Base-by-base conservation (phyloP, 2,113 vertebrate species). In the Misgurnus anguillicaudatus region DNA sequence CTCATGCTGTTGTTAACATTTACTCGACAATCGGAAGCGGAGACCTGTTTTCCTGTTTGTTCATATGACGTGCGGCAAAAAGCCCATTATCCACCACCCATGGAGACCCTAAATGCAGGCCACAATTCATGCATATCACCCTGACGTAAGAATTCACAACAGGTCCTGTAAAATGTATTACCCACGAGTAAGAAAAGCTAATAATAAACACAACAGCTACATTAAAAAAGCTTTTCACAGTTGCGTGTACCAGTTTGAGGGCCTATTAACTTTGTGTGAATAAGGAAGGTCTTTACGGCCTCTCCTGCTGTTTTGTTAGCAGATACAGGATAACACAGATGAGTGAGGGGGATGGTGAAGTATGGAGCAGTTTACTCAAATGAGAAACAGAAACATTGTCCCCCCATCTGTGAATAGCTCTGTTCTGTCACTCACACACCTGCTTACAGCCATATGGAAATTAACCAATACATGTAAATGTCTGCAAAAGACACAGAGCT, bases 301-400 rank as follows among this genome's bases (percentile, higher is more conserved):
- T 48, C 42, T 82, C 66, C 62, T 60, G 64, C 48, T 60, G 70
- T 63, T 82, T 63, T 58, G 51, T 24, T 36, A 70, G 53, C 47
- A 60, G 71, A 65, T 79, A 47, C 19, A 69, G n/a, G 63, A 78
- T 21, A 78, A 63, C 53, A 24, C 62, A 62, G n/a, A 41, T 41
- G 17, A n/a, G 48, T 17, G 58, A 9, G 16, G 41, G 16, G 17
- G 53, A 31, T 42, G 19, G 16, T 9, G 64, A n/a, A 63, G 21
- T 38, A 42, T 45, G 14, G n/a, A 64, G 51, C 67, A 58, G 21
- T 82, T 66, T 51, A 17, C 21, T 55, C 31, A 55, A 48, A 38
- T 7, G 19, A 70, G 24, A 72, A 76, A 17, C 21, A 53, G 1
- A 67, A 62, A 19, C 19, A 38, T 47, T 48, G 58, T 38, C 39